phyloP scores from a whole-genome alignment of 2,797 vertebrate species.

The Siniperca obscura region DNA sequence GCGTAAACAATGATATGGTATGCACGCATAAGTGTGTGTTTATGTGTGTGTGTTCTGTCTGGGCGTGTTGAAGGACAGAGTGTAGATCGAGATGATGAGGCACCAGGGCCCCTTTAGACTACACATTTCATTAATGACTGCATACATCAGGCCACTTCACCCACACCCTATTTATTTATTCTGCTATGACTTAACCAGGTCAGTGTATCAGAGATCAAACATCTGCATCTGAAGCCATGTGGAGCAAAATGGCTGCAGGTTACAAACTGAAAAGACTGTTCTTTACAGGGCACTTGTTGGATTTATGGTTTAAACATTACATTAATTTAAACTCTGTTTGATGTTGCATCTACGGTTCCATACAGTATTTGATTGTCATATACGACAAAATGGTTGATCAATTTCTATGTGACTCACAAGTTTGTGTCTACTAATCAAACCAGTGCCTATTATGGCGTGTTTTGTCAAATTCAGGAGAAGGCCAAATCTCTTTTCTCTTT shows the following conservation, averaged over 20 bases:
- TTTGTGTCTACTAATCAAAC: constrained; percentile 17
- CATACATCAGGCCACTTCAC: constrained; percentile 72
- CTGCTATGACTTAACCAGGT: constrained; percentile 64
- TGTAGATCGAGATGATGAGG: constrained; percentile 59
- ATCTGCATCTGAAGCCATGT: constrained; percentile 40
- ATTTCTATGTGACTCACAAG: background rate
- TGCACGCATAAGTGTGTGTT: constrained; percentile 23
- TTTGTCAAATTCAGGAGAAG: constrained; percentile 32
- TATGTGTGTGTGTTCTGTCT: constrained; percentile 47
- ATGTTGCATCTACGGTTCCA: background rate
- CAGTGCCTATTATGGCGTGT: background rate
- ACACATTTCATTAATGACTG: constrained; percentile 79
- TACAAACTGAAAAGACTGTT: background rate
- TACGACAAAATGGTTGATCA: background rate
- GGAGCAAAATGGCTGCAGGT: constrained; percentile 26
- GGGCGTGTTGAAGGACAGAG: constrained; percentile 45
- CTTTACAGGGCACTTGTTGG: background rate
- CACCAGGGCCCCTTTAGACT: constrained; percentile 73
- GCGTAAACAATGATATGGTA: constrained; percentile 58
- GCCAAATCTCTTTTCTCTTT: constrained; percentile 34
- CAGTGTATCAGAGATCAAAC: constrained; percentile 66
- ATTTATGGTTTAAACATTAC: background rate
- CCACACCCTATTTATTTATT: constrained; percentile 74
- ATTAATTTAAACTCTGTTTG: background rate
- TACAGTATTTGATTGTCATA: background rate